A percentile compares a stretch with the other conserved stretches of the same genome.
Conservation (phyloP, 2,797 vertebrate genomes). For the Hippocampus kuda region DNA sequence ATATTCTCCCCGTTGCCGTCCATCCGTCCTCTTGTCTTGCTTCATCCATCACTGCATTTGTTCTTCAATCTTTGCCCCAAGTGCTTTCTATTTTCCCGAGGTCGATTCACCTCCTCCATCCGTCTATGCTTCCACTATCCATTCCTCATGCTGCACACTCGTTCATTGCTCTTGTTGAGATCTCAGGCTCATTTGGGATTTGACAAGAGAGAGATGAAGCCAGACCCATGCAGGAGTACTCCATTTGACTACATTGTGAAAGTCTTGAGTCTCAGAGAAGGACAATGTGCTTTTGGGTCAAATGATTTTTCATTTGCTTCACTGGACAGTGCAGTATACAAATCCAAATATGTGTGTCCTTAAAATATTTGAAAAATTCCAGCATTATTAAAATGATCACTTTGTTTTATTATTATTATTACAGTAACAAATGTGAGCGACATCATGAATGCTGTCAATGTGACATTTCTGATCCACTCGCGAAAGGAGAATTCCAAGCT, state of each 20-base stretch:
- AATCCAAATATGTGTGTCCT: too few relatives aligned
- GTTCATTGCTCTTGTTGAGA: constrained; percentile 29
- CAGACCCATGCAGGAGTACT: not conserved
- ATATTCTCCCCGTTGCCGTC: constrained; percentile 32
- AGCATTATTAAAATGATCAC: not conserved
- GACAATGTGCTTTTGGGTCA: not conserved
- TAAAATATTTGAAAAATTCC: not conserved
- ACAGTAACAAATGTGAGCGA: too few relatives aligned
- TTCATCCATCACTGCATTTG: constrained; percentile 40
- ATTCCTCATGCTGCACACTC: constrained; percentile 32
- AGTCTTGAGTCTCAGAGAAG: not conserved
- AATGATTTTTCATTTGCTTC: not conserved
- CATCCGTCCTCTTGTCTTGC: constrained; percentile 35
- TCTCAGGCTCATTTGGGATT: constrained; percentile 13
- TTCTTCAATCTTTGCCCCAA: constrained; percentile 35
- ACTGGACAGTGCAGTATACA: too few relatives aligned
- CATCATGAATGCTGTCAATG: too few relatives aligned
- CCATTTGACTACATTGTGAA: not conserved
- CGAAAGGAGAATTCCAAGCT: too few relatives aligned
- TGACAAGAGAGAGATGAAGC: constrained; percentile 3
- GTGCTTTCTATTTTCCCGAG: constrained; percentile 32
- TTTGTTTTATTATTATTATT: not conserved
- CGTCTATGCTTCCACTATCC: constrained; percentile 19
- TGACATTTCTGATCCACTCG: too few relatives aligned
- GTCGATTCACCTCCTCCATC: constrained; percentile 31